A percentile compares a stretch with the other conserved stretches of the same genome.
Evolutionary conservation across 2,113 vertebrate species (phyloP).

Genomic region (Syngnathus floridae): DNA sequence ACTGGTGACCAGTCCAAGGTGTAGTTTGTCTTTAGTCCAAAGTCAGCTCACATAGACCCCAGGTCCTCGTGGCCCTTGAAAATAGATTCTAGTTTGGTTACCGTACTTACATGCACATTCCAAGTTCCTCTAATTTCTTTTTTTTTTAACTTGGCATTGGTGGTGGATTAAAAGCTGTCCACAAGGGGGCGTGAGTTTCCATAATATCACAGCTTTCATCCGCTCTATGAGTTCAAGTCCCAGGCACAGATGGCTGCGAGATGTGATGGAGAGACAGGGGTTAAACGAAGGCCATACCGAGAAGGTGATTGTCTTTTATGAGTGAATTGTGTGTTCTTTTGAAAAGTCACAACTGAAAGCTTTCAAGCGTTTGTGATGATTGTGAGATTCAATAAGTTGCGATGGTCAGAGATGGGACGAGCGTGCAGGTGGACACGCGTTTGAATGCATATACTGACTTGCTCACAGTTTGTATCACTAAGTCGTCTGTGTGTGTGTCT

Average conservation of each 20-base stretch:
- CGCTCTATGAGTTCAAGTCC: slow-evolving; percentile 2
- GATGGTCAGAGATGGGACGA: slow-evolving; percentile 25
- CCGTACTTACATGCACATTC: too few species aligned
- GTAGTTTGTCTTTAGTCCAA: too few species aligned
- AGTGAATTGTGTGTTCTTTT: slow-evolving; percentile 29
- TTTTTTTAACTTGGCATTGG: not conserved
- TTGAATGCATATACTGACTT: not conserved
- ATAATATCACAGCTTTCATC: slow-evolving; percentile 20
- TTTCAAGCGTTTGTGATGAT: slow-evolving; percentile 18
- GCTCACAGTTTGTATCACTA: slow-evolving; percentile 6
- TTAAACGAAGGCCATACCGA: slow-evolving; percentile 40
- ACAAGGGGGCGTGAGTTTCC: slow-evolving; percentile 78
- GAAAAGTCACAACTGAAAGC: slow-evolving; percentile 38
- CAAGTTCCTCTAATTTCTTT: too few species aligned
- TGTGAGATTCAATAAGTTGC: slow-evolving; percentile 30
- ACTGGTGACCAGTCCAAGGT: too few species aligned
- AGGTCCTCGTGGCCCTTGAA: too few species aligned
- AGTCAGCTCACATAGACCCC: too few species aligned
- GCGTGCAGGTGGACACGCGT: slow-evolving; percentile 25
- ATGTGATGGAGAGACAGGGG: slow-evolving; percentile 18
- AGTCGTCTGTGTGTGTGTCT: not conserved
- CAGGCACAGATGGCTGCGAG: slow-evolving; percentile 9
- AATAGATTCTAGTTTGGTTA: too few species aligned
- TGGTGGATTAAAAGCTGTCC: slow-evolving; percentile 40
- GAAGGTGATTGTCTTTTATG: slow-evolving; percentile 35